Evolutionary conservation across 2,888 invertebrate species (phyloP).

Genomic region (Tinea trinotella): DNA sequence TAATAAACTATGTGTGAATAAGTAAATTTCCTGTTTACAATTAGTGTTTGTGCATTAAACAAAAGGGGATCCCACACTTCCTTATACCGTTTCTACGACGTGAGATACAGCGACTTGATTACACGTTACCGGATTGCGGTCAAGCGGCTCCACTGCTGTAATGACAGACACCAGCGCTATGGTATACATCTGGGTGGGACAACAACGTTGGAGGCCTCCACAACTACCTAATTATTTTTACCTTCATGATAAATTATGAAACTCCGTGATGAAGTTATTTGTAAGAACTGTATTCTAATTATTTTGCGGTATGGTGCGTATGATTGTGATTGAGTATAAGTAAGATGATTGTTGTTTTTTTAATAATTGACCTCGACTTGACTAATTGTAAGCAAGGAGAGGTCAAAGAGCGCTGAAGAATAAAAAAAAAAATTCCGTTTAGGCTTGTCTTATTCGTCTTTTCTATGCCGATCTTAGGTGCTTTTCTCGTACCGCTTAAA

Average conservation of each 20-base stretch:
- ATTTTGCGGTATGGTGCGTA: not conserved
- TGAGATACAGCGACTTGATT: constrained; percentile 8
- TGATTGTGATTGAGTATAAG: too few relatives aligned
- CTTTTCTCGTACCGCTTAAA: too few relatives aligned
- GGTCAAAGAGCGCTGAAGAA: not conserved
- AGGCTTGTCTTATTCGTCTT: too few relatives aligned
- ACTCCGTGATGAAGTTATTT: not conserved
- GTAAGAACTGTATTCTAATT: not conserved
- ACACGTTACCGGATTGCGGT: constrained; percentile 6
- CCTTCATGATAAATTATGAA: not conserved
- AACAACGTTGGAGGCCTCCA: constrained; percentile 9
- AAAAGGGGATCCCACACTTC: constrained; percentile 1
- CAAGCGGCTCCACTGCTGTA: not conserved
- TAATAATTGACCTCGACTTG: too few relatives aligned
- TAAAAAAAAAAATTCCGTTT: not conserved
- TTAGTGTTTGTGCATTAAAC: too few relatives aligned
- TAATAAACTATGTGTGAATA: too few relatives aligned
- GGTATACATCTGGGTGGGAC: not conserved
- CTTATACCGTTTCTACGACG: not conserved
- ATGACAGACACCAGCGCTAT: not conserved
- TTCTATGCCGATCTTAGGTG: too few relatives aligned
- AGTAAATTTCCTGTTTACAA: too few relatives aligned
- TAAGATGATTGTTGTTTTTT: too few relatives aligned
- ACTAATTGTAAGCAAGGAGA: too few relatives aligned
- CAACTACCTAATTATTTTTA: constrained; percentile 9